Conservation (phyloP, 2,888 invertebrate genomes). For the Parnassius mnemosyne region DNA sequence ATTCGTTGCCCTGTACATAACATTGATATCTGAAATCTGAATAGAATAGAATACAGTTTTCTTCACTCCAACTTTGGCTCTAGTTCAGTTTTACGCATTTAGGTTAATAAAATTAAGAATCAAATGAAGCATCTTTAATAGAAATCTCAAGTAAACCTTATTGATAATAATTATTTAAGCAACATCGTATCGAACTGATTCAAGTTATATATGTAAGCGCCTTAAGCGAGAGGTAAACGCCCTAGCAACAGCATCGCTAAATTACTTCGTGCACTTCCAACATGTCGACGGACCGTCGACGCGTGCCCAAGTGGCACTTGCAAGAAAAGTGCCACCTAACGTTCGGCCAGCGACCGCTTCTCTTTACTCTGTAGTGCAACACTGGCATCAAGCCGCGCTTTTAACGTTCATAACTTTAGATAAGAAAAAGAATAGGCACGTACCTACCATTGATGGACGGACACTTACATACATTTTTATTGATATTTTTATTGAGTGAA, state of each 20-base stretch:
- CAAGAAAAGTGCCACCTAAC: conserved; percentile 36
- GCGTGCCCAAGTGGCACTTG: conserved; percentile 36
- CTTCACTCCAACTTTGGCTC: neutral
- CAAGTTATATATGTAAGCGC: neutral
- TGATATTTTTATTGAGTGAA: too few species aligned
- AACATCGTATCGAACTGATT: neutral
- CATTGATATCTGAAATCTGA: too few species aligned
- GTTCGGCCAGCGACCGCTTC: conserved; percentile 30
- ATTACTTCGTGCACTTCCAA: conserved; percentile 54
- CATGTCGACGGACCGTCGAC: conserved; percentile 38
- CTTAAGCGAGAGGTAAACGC: conserved; percentile 46
- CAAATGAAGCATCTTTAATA: too few species aligned
- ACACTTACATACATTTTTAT: neutral
- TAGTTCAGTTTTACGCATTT: conserved; percentile 5
- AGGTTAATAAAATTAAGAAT: too few species aligned
- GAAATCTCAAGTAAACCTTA: too few species aligned
- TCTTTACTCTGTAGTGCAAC: neutral
- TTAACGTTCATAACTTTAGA: too few species aligned
- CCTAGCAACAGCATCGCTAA: conserved; percentile 44
- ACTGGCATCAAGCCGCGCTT: neutral
- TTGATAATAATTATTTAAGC: neutral
- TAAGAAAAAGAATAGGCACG: neutral
- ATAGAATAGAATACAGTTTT: too few species aligned
- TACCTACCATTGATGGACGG: neutral
- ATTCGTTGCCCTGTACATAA: too few species aligned